Conservation (phyloP, 2,888 invertebrate genomes). For the Brenthis hecate region DNA sequence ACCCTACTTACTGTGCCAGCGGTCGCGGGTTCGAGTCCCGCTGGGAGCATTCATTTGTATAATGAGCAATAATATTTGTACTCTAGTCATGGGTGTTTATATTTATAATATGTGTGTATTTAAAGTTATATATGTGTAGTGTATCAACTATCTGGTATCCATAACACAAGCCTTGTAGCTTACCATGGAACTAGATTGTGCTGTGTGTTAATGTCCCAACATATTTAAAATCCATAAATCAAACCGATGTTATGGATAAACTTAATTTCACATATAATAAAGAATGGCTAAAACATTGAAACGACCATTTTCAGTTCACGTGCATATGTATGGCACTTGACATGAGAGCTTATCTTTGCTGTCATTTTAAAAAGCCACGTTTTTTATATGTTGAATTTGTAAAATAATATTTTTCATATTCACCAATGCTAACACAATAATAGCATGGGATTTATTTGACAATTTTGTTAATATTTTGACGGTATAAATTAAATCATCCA, state of each 20-base stretch:
- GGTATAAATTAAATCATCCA: slow-evolving; percentile 38
- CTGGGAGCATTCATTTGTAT: no score
- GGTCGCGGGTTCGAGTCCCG: no score
- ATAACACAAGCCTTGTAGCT: no score
- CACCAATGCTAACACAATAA: slow-evolving; percentile 11
- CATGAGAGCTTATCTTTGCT: slow-evolving; percentile 48
- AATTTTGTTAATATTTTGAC: slow-evolving; percentile 17
- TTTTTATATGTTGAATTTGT: slow-evolving; percentile 33
- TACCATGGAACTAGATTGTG: no score
- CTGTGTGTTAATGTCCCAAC: no score
- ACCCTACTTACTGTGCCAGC: no score
- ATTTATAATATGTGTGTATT: no score
- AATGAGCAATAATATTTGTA: no score
- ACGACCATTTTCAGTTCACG: slow-evolving; percentile 23
- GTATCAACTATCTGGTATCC: no score
- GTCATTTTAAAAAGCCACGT: slow-evolving; percentile 42
- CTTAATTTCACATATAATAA: slow-evolving; percentile 8
- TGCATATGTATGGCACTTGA: slow-evolving; percentile 42
- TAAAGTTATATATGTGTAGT: no score
- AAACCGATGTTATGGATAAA: background rate
- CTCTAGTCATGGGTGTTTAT: no score
- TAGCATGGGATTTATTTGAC: slow-evolving; percentile 3
- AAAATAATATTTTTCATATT: slow-evolving; percentile 25
- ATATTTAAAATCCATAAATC: no score
- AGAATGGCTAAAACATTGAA: slow-evolving; percentile 36